Percentiles rank a stretch among this genome's conserved stretches.
These are phyloP conservation scores for Siphamia tubifer DNA, from an alignment of 2,113 vertebrate genomes.

Conservation along the genomic window DNA sequence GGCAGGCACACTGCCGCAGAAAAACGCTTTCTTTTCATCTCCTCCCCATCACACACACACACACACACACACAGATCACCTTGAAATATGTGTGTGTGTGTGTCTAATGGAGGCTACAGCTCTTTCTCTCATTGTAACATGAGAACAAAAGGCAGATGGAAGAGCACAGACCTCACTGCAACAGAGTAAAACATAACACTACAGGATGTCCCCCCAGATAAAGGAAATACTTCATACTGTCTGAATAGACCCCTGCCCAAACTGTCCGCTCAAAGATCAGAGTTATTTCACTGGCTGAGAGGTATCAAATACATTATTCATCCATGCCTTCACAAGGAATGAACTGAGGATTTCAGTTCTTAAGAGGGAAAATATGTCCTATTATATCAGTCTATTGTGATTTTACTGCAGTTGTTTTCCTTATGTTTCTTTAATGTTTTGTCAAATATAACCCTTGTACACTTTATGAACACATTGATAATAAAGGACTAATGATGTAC, in stretches of 20 bases:
- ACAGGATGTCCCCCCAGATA: background rate
- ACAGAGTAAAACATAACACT: background rate
- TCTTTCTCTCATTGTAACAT: conserved; percentile 58
- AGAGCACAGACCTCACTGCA: background rate
- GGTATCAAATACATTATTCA: background rate
- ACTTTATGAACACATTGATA: too few relatives aligned
- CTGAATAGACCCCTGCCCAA: background rate
- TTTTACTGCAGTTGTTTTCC: background rate
- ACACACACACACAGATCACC: conserved; percentile 40
- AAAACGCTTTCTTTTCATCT: conserved; percentile 63
- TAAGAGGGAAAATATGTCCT: background rate
- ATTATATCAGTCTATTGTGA: background rate
- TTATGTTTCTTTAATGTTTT: background rate
- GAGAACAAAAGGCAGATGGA: conserved; percentile 73
- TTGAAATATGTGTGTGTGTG: conserved; percentile 47
- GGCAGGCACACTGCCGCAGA: conserved; percentile 70
- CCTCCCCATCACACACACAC: conserved; percentile 15
- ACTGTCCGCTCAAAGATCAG: background rate
- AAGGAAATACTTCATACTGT: background rate
- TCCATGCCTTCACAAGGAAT: background rate
- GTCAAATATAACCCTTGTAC: background rate
- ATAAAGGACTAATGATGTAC: too few relatives aligned
- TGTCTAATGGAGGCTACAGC: conserved; percentile 19
- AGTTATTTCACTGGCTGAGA: background rate
- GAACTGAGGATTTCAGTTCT: background rate